These are phyloP conservation scores for Patella caerulea DNA, from an alignment of 2,888 invertebrate species.

Conservation along the genomic window DNA sequence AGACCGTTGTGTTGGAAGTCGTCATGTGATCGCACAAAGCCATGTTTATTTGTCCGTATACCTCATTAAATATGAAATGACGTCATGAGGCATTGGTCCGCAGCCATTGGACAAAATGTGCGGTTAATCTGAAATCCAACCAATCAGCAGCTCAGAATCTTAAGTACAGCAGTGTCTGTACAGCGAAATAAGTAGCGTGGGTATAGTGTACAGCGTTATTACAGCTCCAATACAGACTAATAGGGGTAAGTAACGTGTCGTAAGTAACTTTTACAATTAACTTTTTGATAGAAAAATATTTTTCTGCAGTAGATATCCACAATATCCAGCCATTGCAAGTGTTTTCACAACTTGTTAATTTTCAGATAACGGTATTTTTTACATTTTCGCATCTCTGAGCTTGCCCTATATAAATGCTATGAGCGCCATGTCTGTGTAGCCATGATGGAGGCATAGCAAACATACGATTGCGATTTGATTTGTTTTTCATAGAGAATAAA, in stretches of 20 bases:
- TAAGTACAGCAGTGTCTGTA: conserved; percentile 14
- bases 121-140: conserved; percentile 51
- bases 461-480: background rate
- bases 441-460: conserved; percentile 16
- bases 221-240: conserved; percentile 10
- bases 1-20: background rate
- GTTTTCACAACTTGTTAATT: conserved; percentile 25
- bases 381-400: conserved; percentile 8
- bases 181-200: conserved; percentile 27
- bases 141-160: conserved; percentile 48
- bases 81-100: conserved; percentile 32
- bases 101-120: conserved; percentile 58
- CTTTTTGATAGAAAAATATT: conserved; percentile 31
- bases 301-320: conserved; percentile 34
- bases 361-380: conserved; percentile 17
- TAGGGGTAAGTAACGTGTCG: background rate
- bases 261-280: conserved; percentile 12
- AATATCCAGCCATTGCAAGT: conserved; percentile 34
- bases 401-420: conserved; percentile 29
- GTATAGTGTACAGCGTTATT: conserved; percentile 18
- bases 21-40: conserved; percentile 33
- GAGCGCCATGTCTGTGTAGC: conserved; percentile 36
- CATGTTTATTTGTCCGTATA: conserved; percentile 33
- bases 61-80: conserved; percentile 43
- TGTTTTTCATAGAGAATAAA: background rate